These are phyloP conservation scores for Tolypeutes matacus DNA, from an alignment of 2,797 vertebrate genomes.

Conservation along the genomic window DNA sequence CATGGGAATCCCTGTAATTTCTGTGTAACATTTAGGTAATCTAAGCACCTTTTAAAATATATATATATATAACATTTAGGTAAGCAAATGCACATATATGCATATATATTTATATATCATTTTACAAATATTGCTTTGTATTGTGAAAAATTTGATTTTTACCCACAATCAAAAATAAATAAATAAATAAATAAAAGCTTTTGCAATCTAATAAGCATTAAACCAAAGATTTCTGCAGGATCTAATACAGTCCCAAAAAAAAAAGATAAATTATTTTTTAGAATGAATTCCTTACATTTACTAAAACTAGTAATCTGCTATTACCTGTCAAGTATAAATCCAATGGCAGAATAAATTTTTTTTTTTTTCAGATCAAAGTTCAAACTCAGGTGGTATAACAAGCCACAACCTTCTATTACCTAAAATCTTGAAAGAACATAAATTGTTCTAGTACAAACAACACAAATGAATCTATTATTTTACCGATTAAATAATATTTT, in stretches of 20 bases:
- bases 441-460: background rate
- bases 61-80: too few relatives aligned
- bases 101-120: too few relatives aligned
- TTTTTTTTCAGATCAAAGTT: background rate
- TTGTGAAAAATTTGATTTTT: too few relatives aligned
- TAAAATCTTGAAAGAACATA: constrained; percentile 45
- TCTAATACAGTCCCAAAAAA: background rate
- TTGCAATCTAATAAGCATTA: constrained; percentile 21
- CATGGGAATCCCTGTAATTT: too few relatives aligned
- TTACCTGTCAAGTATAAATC: background rate
- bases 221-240: background rate
- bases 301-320: too few relatives aligned
- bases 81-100: too few relatives aligned
- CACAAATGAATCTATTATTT: constrained; percentile 9
- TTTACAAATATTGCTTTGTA: too few relatives aligned
- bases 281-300: constrained; percentile 22
- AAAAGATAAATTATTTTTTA: background rate
- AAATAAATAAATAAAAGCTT: too few relatives aligned
- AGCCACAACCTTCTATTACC: background rate
- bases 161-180: too few relatives aligned
- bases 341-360: background rate
- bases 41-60: too few relatives aligned
- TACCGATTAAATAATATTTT: constrained; percentile 13
- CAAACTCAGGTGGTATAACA: background rate
- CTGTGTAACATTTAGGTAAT: too few relatives aligned